These are phyloP conservation scores for Papio anubis DNA, from an alignment of 2,113 vertebrate species.

Conservation along the genomic window DNA sequence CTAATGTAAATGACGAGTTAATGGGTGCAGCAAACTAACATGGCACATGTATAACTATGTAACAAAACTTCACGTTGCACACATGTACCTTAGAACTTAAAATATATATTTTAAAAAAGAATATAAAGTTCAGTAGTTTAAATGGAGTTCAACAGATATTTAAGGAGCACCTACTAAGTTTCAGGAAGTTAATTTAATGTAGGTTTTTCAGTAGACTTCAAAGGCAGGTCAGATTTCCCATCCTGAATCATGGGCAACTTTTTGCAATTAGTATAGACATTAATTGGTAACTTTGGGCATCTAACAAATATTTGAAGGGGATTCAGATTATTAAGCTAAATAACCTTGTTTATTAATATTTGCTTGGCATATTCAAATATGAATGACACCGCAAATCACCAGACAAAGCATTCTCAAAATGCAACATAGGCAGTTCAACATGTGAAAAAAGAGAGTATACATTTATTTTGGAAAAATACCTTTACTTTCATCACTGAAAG, in stretches of 20 bases:
- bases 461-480: neutral
- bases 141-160: neutral
- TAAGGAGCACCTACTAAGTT: neutral
- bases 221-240: neutral
- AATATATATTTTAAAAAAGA: neutral
- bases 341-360: neutral
- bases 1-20: too few relatives aligned
- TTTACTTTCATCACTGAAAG: neutral
- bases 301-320: neutral
- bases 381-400: neutral
- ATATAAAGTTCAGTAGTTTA: neutral
- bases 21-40: too few relatives aligned
- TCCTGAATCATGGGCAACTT: neutral
- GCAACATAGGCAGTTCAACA: neutral
- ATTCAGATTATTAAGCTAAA: neutral
- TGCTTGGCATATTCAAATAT: constrained; percentile 33
- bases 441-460: neutral
- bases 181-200: neutral
- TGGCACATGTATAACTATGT: too few relatives aligned
- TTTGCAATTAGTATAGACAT: neutral
- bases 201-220: neutral
- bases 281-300: neutral
- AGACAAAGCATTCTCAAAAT: neutral
- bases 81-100: too few relatives aligned
- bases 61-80: too few relatives aligned